Base-by-base conservation (phyloP, 2,113 vertebrate genomes). In the Hystrix cristata region DNA sequence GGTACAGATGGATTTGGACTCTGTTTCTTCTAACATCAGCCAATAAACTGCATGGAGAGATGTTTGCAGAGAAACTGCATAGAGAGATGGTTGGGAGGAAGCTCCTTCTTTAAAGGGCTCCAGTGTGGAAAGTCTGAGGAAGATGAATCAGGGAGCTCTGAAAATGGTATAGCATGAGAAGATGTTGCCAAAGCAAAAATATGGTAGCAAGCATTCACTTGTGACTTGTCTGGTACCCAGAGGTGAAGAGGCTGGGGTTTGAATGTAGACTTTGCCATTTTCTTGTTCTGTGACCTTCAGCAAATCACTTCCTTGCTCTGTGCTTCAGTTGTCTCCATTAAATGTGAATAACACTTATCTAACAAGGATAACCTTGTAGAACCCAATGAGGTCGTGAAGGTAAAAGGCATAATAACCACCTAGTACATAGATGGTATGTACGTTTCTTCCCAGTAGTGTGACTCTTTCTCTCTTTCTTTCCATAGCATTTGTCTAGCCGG, bases 401-500 rank as follows among this genome's bases (percentile, higher is more conserved):
- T 81, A 76, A 93, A 78, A 89, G 51, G 51, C 16, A 34, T 38
- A 62, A 0, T 29, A 80, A 81, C 64, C 78, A 25, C 29, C 31
- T 87, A 59, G 13, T 53, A 48, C 57, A 69, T 48, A 62, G 38
- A 95, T 60, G 91, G 34, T 96, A 55, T 95, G 82, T 89, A 64
- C 21, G 95, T 85, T 95, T 14, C 64, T 97, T 87, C 91, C 57
- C 93, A 12, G 48, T 31, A 98, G 80, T 98, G 90, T 94, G 21
- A 98, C 46, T 97, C 97, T 95, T 79, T 97, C 4, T 95, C 90
- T 97, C 95, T 97, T 95, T 97, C 46, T 97, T 92, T 98, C 97
- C 96, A 86, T 98, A 99, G 99, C 99, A 99, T 98, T 98, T 99
- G 96, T 99, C 99, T 98, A 99, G 99, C 98, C 99, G 99, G 98